Evolutionary conservation across 2,797 vertebrate species (phyloP).

Genomic region (Lepilemur septentrionalis): DNA sequence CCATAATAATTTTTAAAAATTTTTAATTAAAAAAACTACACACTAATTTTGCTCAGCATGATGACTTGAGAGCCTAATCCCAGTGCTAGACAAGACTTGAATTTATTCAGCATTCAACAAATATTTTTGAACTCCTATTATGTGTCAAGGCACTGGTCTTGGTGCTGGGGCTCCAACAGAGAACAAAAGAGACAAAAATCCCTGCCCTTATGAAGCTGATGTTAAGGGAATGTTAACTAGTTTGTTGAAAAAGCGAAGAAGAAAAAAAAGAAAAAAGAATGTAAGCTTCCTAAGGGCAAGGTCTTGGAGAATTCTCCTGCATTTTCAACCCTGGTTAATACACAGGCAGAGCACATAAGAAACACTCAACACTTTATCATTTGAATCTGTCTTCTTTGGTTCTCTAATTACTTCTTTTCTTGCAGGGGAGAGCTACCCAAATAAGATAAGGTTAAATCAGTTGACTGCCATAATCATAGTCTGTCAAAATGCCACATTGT

Average conservation of each 20-base stretch:
- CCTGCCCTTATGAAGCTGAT: neutral
- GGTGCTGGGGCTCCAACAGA: neutral
- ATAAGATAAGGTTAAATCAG: slow-evolving; percentile 7
- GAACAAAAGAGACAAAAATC: neutral
- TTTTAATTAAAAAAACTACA: neutral
- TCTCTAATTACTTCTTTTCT: neutral
- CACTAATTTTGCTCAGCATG: neutral
- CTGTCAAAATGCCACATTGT: neutral
- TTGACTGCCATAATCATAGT: neutral
- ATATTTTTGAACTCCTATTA: neutral
- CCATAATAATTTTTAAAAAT: neutral
- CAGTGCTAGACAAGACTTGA: neutral
- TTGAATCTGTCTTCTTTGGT: neutral
- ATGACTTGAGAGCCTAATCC: neutral
- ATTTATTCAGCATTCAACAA: neutral
- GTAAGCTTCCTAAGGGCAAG: neutral
- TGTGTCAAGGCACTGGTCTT: neutral
- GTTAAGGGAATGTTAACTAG: neutral
- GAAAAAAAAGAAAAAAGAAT: neutral
- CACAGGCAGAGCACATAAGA: neutral
- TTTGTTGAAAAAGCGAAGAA: neutral
- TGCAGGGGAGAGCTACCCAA: neutral
- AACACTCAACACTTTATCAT: neutral
- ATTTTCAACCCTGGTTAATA: neutral
- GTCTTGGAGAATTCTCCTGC: neutral